These are phyloP conservation scores for Drosophila repletoides DNA, from an alignment of 1,140 invertebrate genomes.

Conservation along the genomic window DNA sequence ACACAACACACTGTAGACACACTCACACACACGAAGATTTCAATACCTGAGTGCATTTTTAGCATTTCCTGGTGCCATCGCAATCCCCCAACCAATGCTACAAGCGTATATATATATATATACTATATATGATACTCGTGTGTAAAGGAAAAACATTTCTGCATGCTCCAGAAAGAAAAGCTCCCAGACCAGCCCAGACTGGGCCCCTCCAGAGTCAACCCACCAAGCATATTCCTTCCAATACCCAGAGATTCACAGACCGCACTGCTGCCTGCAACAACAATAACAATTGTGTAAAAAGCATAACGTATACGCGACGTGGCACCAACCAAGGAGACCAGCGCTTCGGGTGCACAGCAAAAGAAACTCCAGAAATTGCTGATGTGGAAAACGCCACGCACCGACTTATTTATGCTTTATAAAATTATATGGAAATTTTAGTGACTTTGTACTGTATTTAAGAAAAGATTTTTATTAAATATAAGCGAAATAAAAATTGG, in stretches of 20 bases:
- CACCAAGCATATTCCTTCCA: too few species aligned
- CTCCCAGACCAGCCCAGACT: background rate
- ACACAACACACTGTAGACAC: conserved; percentile 14
- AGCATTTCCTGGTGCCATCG: conserved; percentile 54
- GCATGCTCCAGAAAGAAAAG: conserved; percentile 16
- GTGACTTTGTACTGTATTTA: too few species aligned
- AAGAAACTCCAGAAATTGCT: conserved; percentile 9
- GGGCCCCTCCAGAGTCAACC: background rate
- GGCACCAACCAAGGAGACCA: conserved; percentile 32
- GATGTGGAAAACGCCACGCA: background rate
- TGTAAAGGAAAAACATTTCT: conserved; percentile 35
- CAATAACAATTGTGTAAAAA: conserved; percentile 59
- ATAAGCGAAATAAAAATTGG: conserved; percentile 9
- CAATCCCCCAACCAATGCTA: conserved; percentile 34
- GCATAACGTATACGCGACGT: conserved; percentile 74
- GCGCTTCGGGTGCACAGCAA: conserved; percentile 1
- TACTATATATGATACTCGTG: conserved; percentile 46
- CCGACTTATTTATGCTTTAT: conserved; percentile 10
- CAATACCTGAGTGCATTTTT: conserved; percentile 76
- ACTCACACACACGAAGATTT: conserved; percentile 39
- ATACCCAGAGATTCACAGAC: too few species aligned
- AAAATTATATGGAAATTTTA: too few species aligned
- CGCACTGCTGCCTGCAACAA: conserved; percentile 37
- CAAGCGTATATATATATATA: conserved; percentile 28
- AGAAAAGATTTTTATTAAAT: conserved; percentile 19